These are phyloP conservation scores for Pantelozetes paolii DNA, from an alignment of 2,888 invertebrate genomes.

Conservation along the genomic window DNA sequence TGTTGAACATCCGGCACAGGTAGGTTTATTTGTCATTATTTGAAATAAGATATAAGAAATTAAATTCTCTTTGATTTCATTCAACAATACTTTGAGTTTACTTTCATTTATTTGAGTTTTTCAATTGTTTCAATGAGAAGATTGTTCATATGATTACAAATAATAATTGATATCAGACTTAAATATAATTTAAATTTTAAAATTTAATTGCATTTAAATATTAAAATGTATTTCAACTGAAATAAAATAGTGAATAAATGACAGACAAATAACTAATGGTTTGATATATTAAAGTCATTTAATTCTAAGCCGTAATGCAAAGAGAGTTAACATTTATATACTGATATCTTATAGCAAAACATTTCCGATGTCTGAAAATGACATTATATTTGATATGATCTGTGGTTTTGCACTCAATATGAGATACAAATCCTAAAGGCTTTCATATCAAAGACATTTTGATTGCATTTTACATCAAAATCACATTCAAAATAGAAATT, in stretches of 20 bases:
- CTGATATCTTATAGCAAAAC: not conserved
- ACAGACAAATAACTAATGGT: not conserved
- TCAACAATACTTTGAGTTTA: no score
- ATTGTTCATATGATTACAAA: no score
- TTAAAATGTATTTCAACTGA: not conserved
- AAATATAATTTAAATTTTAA: no score
- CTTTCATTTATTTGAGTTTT: not conserved
- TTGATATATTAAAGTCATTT: not conserved
- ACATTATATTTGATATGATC: not conserved
- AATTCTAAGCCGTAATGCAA: not conserved
- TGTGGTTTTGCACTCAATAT: not conserved
- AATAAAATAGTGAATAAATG: not conserved
- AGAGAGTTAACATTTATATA: not conserved
- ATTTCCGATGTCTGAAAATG: not conserved
- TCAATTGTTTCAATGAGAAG: not conserved
- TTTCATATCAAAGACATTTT: no score
- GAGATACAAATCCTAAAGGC: not conserved
- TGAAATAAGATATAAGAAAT: no score
- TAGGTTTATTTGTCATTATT: conserved; percentile 48
- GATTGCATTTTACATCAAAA: no score
- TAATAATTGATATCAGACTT: no score
- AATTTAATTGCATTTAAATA: no score
- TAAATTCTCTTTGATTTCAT: no score
- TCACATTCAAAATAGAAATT: no score
- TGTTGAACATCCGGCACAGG: conserved; percentile 50